A percentile compares a stretch with the other conserved stretches of the same genome.
Evolutionary conservation across 2,888 invertebrate species (phyloP).

Genomic region (Hirtodrosophila duncani): DNA sequence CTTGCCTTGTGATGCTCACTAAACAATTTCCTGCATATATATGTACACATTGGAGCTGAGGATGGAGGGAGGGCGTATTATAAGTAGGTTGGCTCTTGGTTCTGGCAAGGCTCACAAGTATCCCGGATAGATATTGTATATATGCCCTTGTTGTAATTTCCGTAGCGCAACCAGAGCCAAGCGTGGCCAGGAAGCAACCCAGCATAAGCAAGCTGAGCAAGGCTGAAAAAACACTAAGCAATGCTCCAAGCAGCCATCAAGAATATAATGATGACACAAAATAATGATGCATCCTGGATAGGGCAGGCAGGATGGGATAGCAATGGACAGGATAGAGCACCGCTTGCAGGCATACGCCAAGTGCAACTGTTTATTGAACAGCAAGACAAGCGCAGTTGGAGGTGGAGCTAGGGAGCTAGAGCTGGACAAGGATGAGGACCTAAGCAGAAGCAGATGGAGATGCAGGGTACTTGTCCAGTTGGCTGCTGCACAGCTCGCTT

Average conservation of each 20-base stretch:
- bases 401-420: too few species aligned
- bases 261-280: slow-evolving; percentile 73
- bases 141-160: slow-evolving; percentile 51
- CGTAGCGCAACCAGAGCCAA: slow-evolving; percentile 48
- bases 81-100: too few species aligned
- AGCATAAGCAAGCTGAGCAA: slow-evolving; percentile 6
- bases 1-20: slow-evolving; percentile 57
- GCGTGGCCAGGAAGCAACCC: slow-evolving; percentile 42
- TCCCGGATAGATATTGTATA: slow-evolving; percentile 15
- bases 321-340: slow-evolving; percentile 11
- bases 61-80: too few species aligned
- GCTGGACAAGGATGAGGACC: slow-evolving; percentile 20
- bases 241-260: slow-evolving; percentile 45
- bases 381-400: too few species aligned
- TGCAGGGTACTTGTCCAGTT: too few species aligned
- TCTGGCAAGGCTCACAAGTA: too few species aligned
- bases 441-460: too few species aligned
- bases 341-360: slow-evolving; percentile 34
- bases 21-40: slow-evolving; percentile 69
- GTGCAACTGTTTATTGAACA: slow-evolving; percentile 59
- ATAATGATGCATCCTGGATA: slow-evolving; percentile 69
- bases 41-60: too few species aligned
- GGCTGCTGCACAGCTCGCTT: slow-evolving; percentile 70
- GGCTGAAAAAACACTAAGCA: slow-evolving; percentile 1
- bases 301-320: slow-evolving; percentile 21